Evolutionary conservation across 2,113 vertebrate genomes (phyloP).

Genomic region (Polypterus bichir): DNA sequence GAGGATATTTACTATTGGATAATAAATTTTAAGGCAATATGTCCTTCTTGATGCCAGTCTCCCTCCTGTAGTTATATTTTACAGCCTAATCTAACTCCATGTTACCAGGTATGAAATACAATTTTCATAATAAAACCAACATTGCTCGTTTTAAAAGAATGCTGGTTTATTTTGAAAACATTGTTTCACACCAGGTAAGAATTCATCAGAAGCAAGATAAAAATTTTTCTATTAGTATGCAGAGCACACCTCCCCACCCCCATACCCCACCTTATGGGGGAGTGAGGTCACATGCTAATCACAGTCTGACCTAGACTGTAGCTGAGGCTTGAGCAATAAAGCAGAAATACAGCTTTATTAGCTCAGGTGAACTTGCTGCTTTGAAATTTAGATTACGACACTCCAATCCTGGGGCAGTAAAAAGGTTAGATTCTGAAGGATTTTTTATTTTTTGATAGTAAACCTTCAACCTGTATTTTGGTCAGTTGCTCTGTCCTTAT

Average conservation of each 20-base stretch:
- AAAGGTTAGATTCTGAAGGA: constrained; percentile 29
- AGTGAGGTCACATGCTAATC: constrained; percentile 59
- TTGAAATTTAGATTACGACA: constrained; percentile 54
- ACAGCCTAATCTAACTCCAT: no score
- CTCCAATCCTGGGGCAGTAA: constrained; percentile 32
- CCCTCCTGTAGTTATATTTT: no score
- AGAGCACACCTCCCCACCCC: constrained; percentile 21
- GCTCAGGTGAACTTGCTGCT: constrained; percentile 39
- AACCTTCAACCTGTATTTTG: no score
- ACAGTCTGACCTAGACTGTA: constrained; percentile 30
- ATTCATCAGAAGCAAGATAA: constrained; percentile 29
- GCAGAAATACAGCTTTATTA: constrained; percentile 38
- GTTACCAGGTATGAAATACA: no score
- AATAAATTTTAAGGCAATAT: no score
- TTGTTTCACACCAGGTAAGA: constrained; percentile 43
- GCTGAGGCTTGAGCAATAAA: constrained; percentile 31
- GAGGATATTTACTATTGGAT: no score
- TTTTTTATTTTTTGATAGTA: constrained; percentile 18
- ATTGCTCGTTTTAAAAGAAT: no score
- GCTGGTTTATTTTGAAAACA: no score
- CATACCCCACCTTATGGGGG: constrained; percentile 24
- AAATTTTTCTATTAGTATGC: constrained; percentile 63
- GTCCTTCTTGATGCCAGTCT: no score
- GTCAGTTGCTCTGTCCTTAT: no score
- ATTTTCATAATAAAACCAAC: no score